Percentiles rank a stretch among this genome's conserved stretches.
Conservation (phyloP, 2,888 invertebrate genomes). For the Tetranychus truncatus region DNA sequence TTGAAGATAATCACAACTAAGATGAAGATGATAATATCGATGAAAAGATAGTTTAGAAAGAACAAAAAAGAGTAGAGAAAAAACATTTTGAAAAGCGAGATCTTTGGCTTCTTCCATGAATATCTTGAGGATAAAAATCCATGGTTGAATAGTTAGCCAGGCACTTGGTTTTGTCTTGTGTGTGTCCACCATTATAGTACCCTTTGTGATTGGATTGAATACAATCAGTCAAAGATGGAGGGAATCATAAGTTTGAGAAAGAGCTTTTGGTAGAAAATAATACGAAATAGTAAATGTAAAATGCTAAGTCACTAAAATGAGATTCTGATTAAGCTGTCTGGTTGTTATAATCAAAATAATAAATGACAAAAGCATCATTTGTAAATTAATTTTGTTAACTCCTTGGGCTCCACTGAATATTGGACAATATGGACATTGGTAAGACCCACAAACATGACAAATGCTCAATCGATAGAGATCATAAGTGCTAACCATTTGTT, state of each 20-base stretch:
- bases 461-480: conserved; percentile 71
- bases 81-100: background rate
- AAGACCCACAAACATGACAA: conserved; percentile 82
- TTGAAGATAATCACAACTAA: background rate
- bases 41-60: background rate
- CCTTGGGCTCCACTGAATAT: conserved; percentile 24
- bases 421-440: conserved; percentile 77
- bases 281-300: too few relatives aligned
- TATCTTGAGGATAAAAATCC: background rate
- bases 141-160: background rate
- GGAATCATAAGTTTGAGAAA: background rate
- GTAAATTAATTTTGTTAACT: background rate
- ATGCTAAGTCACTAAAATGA: background rate
- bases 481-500: conserved; percentile 69
- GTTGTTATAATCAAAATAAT: background rate
- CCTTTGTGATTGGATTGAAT: background rate
- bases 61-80: background rate
- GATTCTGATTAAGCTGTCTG: background rate
- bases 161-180: background rate
- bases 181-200: background rate
- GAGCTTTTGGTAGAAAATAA: background rate
- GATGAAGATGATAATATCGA: background rate
- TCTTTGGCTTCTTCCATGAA: background rate
- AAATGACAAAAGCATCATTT: background rate
- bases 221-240: too few relatives aligned